These are phyloP conservation scores for Petroica traversi DNA, from an alignment of 2,113 vertebrate genomes.

Conservation along the genomic window DNA sequence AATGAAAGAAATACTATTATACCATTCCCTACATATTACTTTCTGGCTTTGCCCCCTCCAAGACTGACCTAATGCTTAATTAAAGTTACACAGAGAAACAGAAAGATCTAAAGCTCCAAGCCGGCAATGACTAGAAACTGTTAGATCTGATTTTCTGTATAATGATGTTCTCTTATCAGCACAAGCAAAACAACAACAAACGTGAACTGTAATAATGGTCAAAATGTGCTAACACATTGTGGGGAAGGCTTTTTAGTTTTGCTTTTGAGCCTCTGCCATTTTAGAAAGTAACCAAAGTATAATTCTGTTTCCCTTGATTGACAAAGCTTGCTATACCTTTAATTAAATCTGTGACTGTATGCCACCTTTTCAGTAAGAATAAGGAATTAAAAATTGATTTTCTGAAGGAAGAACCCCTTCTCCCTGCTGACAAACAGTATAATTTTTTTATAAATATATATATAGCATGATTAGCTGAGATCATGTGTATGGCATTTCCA, in stretches of 20 bases:
- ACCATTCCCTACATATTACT: neutral
- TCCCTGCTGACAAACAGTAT: neutral
- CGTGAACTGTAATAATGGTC: neutral
- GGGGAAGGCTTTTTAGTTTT: neutral
- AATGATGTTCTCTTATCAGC: constrained; percentile 27
- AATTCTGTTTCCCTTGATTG: constrained; percentile 50
- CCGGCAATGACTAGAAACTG: constrained; percentile 32
- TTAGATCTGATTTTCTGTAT: constrained; percentile 48
- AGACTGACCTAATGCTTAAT: constrained; percentile 59
- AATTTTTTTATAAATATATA: neutral
- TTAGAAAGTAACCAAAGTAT: constrained; percentile 42
- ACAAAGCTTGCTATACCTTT: constrained; percentile 57
- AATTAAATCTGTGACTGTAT: constrained; percentile 42
- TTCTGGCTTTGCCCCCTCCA: neutral
- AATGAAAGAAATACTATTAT: neutral
- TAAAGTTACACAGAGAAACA: constrained; percentile 50
- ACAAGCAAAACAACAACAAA: constrained; percentile 4
- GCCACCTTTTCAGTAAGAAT: neutral
- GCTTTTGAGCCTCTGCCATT: constrained; percentile 57
- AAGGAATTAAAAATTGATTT: constrained; percentile 19
- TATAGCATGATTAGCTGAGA: neutral
- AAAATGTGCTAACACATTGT: constrained; percentile 43
- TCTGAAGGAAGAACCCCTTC: neutral
- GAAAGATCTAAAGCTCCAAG: constrained; percentile 26
- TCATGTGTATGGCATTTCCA: constrained; percentile 14